These are phyloP conservation scores for Drosophila lacicola DNA, from an alignment of 2,888 invertebrate genomes.

Conservation along the genomic window DNA sequence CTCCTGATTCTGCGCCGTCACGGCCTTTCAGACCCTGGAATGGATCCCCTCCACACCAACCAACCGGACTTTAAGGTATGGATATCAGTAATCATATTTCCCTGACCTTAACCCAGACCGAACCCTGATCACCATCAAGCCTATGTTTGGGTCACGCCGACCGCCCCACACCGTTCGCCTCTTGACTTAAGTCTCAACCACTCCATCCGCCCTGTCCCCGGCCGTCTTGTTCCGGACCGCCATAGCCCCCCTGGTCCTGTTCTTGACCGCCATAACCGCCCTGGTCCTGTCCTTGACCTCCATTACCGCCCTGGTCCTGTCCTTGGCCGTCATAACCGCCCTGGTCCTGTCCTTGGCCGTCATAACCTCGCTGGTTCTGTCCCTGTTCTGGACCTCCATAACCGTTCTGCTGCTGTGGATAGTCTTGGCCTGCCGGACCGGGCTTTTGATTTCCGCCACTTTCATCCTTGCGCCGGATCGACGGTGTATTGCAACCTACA, in stretches of 20 bases:
- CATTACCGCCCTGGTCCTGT: too few species aligned
- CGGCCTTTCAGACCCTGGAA: background rate
- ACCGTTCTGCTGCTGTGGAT: too few species aligned
- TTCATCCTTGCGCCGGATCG: slow-evolving; percentile 3
- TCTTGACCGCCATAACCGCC: background rate
- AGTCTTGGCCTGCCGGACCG: too few species aligned
- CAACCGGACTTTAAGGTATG: too few species aligned
- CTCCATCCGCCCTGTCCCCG: background rate
- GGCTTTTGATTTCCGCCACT: background rate
- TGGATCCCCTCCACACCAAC: too few species aligned
- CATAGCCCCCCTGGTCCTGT: background rate
- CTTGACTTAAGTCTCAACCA: too few species aligned
- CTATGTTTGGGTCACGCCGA: too few species aligned
- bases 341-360: background rate
- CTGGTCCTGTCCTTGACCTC: background rate
- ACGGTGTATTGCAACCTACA: slow-evolving; percentile 74
- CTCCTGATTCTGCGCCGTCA: background rate
- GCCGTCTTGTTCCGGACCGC: background rate
- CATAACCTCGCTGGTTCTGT: background rate
- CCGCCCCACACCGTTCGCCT: too few species aligned
- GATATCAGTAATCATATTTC: too few species aligned
- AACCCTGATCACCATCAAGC: too few species aligned
- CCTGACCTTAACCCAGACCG: background rate
- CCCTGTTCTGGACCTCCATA: too few species aligned
- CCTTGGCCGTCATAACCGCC: background rate